These are phyloP conservation scores for Petrocephalus schoutedeni DNA, from an alignment of 2,797 vertebrate genomes.

Conservation along the genomic window DNA sequence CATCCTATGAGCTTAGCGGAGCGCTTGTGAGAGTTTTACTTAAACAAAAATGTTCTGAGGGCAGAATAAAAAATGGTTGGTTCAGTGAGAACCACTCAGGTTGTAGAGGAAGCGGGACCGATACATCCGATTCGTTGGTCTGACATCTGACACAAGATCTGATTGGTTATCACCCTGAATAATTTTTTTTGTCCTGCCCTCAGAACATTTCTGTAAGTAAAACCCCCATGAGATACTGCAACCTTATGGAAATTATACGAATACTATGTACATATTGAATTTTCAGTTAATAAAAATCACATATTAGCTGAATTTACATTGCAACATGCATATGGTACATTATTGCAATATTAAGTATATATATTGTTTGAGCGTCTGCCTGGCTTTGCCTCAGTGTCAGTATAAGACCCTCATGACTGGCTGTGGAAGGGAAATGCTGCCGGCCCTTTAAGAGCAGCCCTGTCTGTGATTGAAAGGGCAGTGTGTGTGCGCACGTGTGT, in stretches of 20 bases:
- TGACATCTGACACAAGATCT: too few species aligned
- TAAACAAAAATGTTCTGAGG: too few species aligned
- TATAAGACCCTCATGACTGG: neutral
- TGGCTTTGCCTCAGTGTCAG: neutral
- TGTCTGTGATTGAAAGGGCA: constrained; percentile 17
- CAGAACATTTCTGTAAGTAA: too few species aligned
- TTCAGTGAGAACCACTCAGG: too few species aligned
- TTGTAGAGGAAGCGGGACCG: too few species aligned
- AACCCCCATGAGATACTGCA: neutral
- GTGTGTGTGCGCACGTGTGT: constrained; percentile 19
- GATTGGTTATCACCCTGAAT: too few species aligned
- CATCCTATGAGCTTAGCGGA: neutral
- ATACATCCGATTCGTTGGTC: too few species aligned
- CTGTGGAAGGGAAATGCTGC: neutral
- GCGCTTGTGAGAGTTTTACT: too few species aligned
- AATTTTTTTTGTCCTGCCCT: too few species aligned
- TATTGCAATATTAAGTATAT: neutral
- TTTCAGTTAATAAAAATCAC: neutral
- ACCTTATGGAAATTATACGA: neutral
- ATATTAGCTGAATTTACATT: neutral
- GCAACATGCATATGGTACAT: neutral
- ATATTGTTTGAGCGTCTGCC: neutral
- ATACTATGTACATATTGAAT: neutral
- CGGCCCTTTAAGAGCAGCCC: constrained; percentile 20
- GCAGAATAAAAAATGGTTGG: too few species aligned